A percentile compares a stretch with the other conserved stretches of the same genome.
phyloP scores from a whole-genome alignment of 2,888 invertebrate species.

The Apotomis betuletana region DNA sequence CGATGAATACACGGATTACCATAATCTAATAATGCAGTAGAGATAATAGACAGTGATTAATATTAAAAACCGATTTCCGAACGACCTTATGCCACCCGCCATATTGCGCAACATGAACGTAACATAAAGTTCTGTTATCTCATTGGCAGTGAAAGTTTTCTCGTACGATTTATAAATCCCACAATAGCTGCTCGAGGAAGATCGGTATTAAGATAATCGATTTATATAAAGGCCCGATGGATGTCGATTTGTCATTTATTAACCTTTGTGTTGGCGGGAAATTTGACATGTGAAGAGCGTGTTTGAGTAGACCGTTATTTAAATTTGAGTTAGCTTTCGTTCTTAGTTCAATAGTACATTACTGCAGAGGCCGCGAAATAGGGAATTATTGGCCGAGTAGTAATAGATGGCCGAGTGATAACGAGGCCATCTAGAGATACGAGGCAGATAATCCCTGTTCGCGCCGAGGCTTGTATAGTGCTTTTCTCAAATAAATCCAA shows the following conservation, averaged over 20 bases:
- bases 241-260: constrained; percentile 28
- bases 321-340: not conserved
- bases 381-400: too few relatives aligned
- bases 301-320: constrained; percentile 24
- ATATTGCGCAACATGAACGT: constrained; percentile 45
- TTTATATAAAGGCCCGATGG: constrained; percentile 20
- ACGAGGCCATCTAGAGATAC: too few relatives aligned
- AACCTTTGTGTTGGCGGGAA: constrained; percentile 22
- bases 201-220: constrained; percentile 23
- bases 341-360: not conserved
- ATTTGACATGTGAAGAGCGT: constrained; percentile 7
- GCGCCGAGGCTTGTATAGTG: too few relatives aligned
- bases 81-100: constrained; percentile 36
- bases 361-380: too few relatives aligned
- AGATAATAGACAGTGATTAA: constrained; percentile 10
- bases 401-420: too few relatives aligned
- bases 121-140: constrained; percentile 38
- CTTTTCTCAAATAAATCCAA: too few relatives aligned
- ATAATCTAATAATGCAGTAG: constrained; percentile 13
- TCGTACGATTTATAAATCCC: constrained; percentile 28
- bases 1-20: constrained; percentile 1
- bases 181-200: constrained; percentile 13
- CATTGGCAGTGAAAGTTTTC: constrained; percentile 32
- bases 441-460: too few relatives aligned
- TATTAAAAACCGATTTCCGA: constrained; percentile 30